Percentiles rank a stretch among this genome's conserved stretches.
phyloP scores from a whole-genome alignment of 2,113 vertebrate genomes.

The Psettodes erumei region DNA sequence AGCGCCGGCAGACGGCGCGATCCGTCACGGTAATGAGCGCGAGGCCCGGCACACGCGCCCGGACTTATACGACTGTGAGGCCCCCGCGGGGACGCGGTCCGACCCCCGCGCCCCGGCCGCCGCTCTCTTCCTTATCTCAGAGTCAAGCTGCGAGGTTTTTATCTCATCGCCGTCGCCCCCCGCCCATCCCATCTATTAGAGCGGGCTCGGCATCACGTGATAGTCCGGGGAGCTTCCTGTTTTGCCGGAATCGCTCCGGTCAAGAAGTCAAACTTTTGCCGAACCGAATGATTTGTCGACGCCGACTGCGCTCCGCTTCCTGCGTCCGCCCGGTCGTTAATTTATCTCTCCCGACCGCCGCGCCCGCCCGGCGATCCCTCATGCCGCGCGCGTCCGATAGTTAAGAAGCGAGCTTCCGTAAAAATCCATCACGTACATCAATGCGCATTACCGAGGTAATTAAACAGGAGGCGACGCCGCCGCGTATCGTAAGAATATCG shows the following conservation, averaged over 20 bases:
- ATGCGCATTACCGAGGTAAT: constrained; percentile 87
- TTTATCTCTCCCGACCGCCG: constrained; percentile 80
- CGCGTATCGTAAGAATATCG: constrained; percentile 85
- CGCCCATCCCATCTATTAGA: constrained; percentile 29
- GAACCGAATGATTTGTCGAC: too few species aligned
- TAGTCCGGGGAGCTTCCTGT: not conserved
- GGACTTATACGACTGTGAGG: constrained; percentile 78
- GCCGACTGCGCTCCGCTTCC: constrained; percentile 74
- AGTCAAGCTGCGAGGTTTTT: constrained; percentile 78
- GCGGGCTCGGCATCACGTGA: constrained; percentile 14
- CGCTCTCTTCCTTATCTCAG: constrained; percentile 73
- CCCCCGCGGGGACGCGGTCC: too few species aligned
- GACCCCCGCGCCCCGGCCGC: too few species aligned
- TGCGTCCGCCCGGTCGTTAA: constrained; percentile 78
- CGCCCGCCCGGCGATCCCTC: constrained; percentile 80
- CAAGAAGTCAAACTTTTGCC: constrained; percentile 15
- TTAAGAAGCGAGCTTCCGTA: constrained; percentile 84
- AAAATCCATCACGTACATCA: constrained; percentile 88
- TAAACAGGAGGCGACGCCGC: constrained; percentile 84
- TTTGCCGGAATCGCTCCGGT: constrained; percentile 7
- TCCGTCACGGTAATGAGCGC: constrained; percentile 86
- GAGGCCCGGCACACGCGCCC: constrained; percentile 73
- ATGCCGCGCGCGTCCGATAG: constrained; percentile 81
- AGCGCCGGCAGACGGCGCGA: constrained; percentile 82
- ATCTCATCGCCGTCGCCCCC: constrained; percentile 68